Evolutionary conservation across 2,113 vertebrate species (phyloP).

Genomic region (Neolamprologus cancellatus): DNA sequence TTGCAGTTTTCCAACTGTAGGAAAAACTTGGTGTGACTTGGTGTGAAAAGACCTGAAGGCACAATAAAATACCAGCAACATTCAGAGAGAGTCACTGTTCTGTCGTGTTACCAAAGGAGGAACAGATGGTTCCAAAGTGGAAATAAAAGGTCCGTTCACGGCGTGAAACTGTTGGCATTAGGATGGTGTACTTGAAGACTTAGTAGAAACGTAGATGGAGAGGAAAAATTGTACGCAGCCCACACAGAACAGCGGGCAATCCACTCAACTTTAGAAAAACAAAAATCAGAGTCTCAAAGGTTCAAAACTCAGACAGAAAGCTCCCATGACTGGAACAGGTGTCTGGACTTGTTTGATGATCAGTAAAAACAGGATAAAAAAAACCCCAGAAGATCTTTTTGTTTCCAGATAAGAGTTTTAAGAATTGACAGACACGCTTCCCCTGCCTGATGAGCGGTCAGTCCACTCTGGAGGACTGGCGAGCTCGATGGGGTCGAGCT

Average conservation of each 20-base stretch:
- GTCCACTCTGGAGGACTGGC: slow-evolving; percentile 54
- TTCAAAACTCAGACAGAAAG: slow-evolving; percentile 14
- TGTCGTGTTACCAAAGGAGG: background rate
- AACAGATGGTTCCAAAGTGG: background rate
- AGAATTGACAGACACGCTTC: slow-evolving; percentile 45
- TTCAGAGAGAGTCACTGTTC: background rate
- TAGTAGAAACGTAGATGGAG: slow-evolving; percentile 6
- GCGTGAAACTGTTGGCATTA: slow-evolving; percentile 14
- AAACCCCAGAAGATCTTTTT: background rate
- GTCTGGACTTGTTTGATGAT: background rate
- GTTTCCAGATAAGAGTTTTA: slow-evolving; percentile 32
- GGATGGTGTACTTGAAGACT: slow-evolving; percentile 10
- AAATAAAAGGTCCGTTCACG: background rate
- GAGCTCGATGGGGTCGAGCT: slow-evolving; percentile 72
- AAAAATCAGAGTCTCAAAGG: slow-evolving; percentile 1
- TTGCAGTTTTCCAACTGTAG: background rate
- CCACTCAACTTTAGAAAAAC: background rate
- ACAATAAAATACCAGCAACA: slow-evolving; percentile 1
- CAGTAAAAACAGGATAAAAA: background rate
- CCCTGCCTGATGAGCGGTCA: slow-evolving; percentile 47
- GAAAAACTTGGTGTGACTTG: background rate
- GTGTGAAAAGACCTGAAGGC: slow-evolving; percentile 26
- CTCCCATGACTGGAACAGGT: background rate
- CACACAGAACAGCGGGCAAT: background rate
- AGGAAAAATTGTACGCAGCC: slow-evolving; percentile 19